Base-by-base conservation (phyloP, 2,888 invertebrate species). In the Acrobasis repandana region DNA sequence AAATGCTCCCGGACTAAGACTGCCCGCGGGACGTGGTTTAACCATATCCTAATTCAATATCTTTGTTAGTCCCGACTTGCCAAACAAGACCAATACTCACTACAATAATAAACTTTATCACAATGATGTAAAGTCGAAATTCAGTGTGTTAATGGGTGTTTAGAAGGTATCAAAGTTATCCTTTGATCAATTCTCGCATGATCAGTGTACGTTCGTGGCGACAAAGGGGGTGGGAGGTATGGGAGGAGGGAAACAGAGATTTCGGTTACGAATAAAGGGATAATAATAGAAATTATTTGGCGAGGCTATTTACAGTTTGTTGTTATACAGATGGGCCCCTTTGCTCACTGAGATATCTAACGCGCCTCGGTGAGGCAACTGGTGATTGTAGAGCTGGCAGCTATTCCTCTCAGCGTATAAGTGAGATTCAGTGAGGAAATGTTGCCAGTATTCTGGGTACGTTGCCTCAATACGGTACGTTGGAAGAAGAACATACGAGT, bases 181-280 rank as follows among this genome's bases (percentile, higher is more conserved):
- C 48, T 58, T 48, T 58, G 57, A 58, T 58, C 48, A 58, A 58
- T 58, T 58, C 57, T 49, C 48, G 18, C 10, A 58, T 48, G 57
- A 57, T 49, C 34, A 15, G 47, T 57, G 34, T 58, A 36, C n/a
- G 50, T 50, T 51, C 14, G 43, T 43, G 43, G 43, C 14, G 43
- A 43, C 43, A n/a, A 6, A 43, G 43, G 43, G 38, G 43, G 43
- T 50, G 20, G 14, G 28, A 28, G 50, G 51, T 2, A 15, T 8
- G 43, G 43, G 43, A 43, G 43, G 11, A 10, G 38, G 10, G 38
- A 38, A 43, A 14, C 5, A n/a, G 43, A 28, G 28, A 28, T 28
- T n/a, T 43, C 3, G 5, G 43, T 14, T n/a, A 43, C 43, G 6
- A 11, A 43, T 14, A 43, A 5, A 43, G 28, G 28, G 28, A 28